Percentiles rank a stretch among this genome's conserved stretches.
Evolutionary conservation across 1,140 invertebrate genomes (phyloP).

Genomic region (Euwallacea fornicatus): DNA sequence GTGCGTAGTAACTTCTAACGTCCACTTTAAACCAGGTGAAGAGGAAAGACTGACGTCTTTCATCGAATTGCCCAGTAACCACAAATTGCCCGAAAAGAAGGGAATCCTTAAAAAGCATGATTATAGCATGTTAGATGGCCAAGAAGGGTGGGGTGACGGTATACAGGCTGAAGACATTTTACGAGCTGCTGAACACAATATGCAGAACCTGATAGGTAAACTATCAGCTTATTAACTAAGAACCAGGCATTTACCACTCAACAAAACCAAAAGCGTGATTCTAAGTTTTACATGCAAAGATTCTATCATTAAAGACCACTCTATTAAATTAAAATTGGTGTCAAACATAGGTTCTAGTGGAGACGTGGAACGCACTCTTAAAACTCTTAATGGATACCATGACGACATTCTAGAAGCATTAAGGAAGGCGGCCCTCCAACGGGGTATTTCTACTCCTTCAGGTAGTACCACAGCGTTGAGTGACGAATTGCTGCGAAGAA

Average conservation of each 20-base stretch:
- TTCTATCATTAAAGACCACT: no score
- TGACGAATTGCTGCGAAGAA: constrained; percentile 65
- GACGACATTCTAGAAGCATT: constrained; percentile 88
- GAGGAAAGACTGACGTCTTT: constrained; percentile 75
- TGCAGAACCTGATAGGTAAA: constrained; percentile 55
- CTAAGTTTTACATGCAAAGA: no score
- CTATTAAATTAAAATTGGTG: no score
- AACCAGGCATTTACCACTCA: no score
- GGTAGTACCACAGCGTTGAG: constrained; percentile 62
- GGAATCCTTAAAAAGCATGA: constrained; percentile 86
- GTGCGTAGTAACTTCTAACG: neutral
- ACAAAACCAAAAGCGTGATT: no score
- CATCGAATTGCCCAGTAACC: constrained; percentile 77
- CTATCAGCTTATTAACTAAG: neutral
- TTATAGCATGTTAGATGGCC: constrained; percentile 75
- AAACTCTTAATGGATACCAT: constrained; percentile 88
- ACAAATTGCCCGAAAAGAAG: constrained; percentile 81
- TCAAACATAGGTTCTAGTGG: constrained; percentile 51
- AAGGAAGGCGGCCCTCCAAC: constrained; percentile 75
- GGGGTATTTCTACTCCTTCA: constrained; percentile 63
- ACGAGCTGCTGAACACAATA: constrained; percentile 67
- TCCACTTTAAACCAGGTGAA: constrained; percentile 58
- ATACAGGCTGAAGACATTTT: constrained; percentile 72
- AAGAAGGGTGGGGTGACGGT: constrained; percentile 71
- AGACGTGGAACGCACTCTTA: constrained; percentile 80